Conservation (phyloP, 2,888 invertebrate species). For the Euphydryas editha region DNA sequence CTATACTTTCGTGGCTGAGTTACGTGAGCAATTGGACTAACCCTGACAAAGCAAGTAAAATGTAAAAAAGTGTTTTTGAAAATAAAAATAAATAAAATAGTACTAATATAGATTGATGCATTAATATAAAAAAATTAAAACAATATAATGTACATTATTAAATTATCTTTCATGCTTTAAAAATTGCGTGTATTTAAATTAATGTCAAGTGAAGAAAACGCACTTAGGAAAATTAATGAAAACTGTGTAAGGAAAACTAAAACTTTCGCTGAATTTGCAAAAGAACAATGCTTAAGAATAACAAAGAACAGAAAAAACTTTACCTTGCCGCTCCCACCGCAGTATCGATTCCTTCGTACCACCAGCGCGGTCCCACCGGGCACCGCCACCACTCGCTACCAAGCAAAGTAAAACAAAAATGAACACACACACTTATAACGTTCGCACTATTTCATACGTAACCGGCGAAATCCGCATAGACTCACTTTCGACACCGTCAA, state of each 20-base stretch:
- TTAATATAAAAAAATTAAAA: too few species aligned
- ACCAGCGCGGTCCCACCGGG: slow-evolving; percentile 69
- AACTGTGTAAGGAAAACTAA: background rate
- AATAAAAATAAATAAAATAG: too few species aligned
- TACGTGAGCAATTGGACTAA: background rate
- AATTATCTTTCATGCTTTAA: too few species aligned
- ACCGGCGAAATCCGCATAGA: slow-evolving; percentile 68
- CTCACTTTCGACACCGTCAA: slow-evolving; percentile 66
- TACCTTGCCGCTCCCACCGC: slow-evolving; percentile 80
- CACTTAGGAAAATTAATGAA: background rate
- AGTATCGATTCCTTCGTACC: slow-evolving; percentile 78
- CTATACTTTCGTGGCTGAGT: background rate
- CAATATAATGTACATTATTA: too few species aligned
- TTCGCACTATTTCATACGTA: slow-evolving; percentile 63
- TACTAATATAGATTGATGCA: too few species aligned
- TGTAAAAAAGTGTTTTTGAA: background rate
- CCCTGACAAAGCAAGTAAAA: background rate
- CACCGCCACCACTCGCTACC: slow-evolving; percentile 64
- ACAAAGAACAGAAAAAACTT: slow-evolving; percentile 53
- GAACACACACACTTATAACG: slow-evolving; percentile 71
- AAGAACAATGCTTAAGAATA: slow-evolving; percentile 21
- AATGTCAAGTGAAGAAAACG: background rate
- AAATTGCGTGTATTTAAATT: too few species aligned
- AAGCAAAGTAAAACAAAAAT: slow-evolving; percentile 76
- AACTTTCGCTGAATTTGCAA: slow-evolving; percentile 8